Conservation (phyloP, 2,888 invertebrate species). For the Nudaria mundana region DNA sequence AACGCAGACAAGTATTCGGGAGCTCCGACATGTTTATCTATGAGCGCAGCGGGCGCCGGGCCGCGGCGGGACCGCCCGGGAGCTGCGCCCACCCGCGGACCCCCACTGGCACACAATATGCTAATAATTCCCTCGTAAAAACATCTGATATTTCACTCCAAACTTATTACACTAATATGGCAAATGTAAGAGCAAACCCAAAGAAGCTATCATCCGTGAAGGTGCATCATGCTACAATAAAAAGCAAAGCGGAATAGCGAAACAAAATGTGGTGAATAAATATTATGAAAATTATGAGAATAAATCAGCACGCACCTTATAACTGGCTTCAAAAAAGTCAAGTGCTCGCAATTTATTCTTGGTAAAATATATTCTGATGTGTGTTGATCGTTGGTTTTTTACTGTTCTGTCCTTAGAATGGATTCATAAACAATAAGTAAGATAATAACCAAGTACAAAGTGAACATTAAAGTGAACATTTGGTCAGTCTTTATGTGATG, state of each 20-base stretch:
- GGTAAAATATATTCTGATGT: too few relatives aligned
- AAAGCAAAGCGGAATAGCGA: background rate
- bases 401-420: too few relatives aligned
- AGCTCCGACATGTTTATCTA: conserved; percentile 53
- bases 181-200: conserved; percentile 20
- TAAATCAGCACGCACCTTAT: background rate
- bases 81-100: conserved; percentile 29
- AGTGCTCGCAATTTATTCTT: too few relatives aligned
- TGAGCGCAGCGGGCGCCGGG: conserved; percentile 45
- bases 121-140: conserved; percentile 52
- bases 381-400: too few relatives aligned
- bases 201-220: conserved; percentile 19
- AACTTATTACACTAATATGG: conserved; percentile 33
- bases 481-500: too few relatives aligned
- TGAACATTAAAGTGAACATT: too few relatives aligned
- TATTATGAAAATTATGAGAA: background rate
- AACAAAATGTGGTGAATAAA: background rate
- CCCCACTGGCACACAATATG: conserved; percentile 47
- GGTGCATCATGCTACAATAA: conserved; percentile 6
- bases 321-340: too few relatives aligned
- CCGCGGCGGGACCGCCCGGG: conserved; percentile 15
- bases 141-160: conserved; percentile 41
- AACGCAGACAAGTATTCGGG: conserved; percentile 37
- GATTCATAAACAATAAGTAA: too few relatives aligned
- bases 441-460: too few relatives aligned